Percentiles rank a stretch among this genome's conserved stretches.
Conservation (phyloP, 2,888 invertebrate species). For the Malthinus seriepunctatus region DNA sequence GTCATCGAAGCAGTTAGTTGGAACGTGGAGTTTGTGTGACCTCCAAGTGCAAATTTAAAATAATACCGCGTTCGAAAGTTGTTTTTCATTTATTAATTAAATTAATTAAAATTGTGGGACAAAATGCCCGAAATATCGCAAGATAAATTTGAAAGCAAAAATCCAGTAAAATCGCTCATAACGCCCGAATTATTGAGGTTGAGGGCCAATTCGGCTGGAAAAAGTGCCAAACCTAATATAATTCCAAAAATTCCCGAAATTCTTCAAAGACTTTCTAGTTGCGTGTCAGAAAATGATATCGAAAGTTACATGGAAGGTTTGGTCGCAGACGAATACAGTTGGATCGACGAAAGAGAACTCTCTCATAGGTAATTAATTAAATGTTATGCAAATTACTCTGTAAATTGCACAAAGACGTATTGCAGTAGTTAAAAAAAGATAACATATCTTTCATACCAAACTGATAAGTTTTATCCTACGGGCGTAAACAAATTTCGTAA, state of each 20-base stretch:
- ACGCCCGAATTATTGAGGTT: slow-evolving; percentile 61
- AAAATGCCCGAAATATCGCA: slow-evolving; percentile 61
- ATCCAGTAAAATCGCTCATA: slow-evolving; percentile 59
- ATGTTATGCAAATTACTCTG: not conserved
- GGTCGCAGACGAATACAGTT: slow-evolving; percentile 52
- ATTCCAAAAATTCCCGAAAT: slow-evolving; percentile 9
- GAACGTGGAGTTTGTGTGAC: slow-evolving; percentile 12
- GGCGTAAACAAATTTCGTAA: slow-evolving; percentile 3
- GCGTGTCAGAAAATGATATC: slow-evolving; percentile 57
- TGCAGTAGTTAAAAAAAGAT: not conserved
- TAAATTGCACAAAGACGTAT: not conserved
- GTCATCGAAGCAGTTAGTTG: slow-evolving; percentile 19
- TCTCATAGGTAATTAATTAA: slow-evolving; percentile 60
- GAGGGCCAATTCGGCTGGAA: slow-evolving; percentile 55
- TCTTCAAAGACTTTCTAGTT: slow-evolving; percentile 23
- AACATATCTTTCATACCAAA: not conserved
- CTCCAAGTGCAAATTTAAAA: slow-evolving; percentile 8
- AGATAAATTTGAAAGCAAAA: slow-evolving; percentile 59
- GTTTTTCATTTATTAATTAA: not conserved
- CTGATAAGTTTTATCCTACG: not conserved
- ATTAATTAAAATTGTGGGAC: not conserved
- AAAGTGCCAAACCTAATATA: not conserved
- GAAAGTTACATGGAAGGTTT: slow-evolving; percentile 62
- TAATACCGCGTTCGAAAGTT: not conserved
- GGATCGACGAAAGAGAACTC: slow-evolving; percentile 62